A percentile compares a stretch with the other conserved stretches of the same genome.
These are phyloP conservation scores for Drosophila anceps DNA, from an alignment of 2,888 invertebrate species.

Conservation along the genomic window DNA sequence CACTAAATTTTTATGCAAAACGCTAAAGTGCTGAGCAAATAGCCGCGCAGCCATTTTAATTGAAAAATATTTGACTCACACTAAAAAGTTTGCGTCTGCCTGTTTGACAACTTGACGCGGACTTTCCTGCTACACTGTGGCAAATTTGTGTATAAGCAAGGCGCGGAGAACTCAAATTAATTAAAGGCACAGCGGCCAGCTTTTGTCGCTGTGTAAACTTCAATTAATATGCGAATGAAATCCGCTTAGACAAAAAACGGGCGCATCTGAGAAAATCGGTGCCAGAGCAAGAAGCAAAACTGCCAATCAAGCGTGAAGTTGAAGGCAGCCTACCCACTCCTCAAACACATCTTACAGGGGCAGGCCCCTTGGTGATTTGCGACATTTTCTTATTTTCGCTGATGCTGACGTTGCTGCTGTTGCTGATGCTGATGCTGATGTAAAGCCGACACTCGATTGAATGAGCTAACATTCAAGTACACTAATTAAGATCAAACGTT, in stretches of 20 bases:
- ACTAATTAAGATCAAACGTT: conserved; percentile 80
- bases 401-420: conserved; percentile 36
- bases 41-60: conserved; percentile 71
- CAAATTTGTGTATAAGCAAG: conserved; percentile 18
- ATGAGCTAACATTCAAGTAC: conserved; percentile 66
- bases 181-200: conserved; percentile 38
- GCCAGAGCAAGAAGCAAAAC: conserved; percentile 35
- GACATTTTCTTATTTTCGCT: conserved; percentile 78
- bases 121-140: conserved; percentile 34
- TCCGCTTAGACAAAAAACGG: conserved; percentile 70
- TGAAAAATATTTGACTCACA: conserved; percentile 73
- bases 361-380: conserved; percentile 62
- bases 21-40: conserved; percentile 72
- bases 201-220: conserved; percentile 72
- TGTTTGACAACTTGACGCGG: conserved; percentile 70
- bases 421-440: conserved; percentile 58
- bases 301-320: conserved; percentile 62
- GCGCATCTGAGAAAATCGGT: conserved; percentile 27
- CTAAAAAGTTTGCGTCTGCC: conserved; percentile 50
- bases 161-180: conserved; percentile 44
- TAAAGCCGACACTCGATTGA: conserved; percentile 72
- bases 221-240: conserved; percentile 79
- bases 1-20: conserved; percentile 73
- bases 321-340: conserved; percentile 8
- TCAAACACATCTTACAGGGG: background rate